These are phyloP conservation scores for Platysternon megacephalum DNA, from an alignment of 2,113 vertebrate genomes.

Conservation along the genomic window DNA sequence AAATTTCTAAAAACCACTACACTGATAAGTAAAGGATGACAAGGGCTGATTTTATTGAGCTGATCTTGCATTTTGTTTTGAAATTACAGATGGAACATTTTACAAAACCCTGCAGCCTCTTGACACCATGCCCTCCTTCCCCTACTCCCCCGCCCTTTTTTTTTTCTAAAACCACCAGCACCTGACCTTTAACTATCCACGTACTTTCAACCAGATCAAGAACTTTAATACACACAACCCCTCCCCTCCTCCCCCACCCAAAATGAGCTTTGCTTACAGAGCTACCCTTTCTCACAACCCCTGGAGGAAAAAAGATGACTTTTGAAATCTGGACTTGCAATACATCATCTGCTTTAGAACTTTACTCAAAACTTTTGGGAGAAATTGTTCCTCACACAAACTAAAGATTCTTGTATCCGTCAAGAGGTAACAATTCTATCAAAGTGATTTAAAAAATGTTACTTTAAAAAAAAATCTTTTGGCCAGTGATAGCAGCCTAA, in stretches of 20 bases:
- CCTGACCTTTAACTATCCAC: not conserved
- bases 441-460: too few species aligned
- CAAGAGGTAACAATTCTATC: not conserved
- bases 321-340: not conserved
- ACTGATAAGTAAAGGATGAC: conserved; percentile 4
- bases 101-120: not conserved
- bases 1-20: not conserved
- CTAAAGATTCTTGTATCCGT: not conserved
- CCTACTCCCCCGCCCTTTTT: not conserved
- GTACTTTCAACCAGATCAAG: not conserved
- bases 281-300: not conserved
- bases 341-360: not conserved
- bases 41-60: conserved; percentile 3
- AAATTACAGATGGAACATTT: not conserved
- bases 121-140: not conserved
- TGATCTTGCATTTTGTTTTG: not conserved
- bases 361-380: not conserved
- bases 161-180: not conserved
- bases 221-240: not conserved
- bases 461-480: too few species aligned
- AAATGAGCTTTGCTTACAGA: not conserved
- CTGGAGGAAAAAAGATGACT: not conserved
- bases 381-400: not conserved
- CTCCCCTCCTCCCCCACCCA: rapidly evolving
- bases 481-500: too few species aligned